Conservation (phyloP, 2,113 vertebrate genomes). For the Lagopus leucura region DNA sequence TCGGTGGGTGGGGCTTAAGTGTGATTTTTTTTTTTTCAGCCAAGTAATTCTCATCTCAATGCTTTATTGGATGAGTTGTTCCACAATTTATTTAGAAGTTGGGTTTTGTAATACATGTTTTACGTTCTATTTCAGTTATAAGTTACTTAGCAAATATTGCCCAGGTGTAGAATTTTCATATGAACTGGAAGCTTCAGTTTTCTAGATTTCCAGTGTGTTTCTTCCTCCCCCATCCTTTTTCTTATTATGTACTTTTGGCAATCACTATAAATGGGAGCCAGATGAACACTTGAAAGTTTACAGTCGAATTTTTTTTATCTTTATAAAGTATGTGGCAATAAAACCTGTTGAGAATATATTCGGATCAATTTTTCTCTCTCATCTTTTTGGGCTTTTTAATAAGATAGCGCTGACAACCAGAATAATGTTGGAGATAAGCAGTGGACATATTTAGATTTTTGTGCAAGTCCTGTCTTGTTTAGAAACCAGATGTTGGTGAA, state of each 20-base stretch:
- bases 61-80: background rate
- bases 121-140: background rate
- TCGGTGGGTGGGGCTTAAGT: background rate
- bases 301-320: conserved; percentile 2
- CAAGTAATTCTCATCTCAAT: background rate
- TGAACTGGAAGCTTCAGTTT: conserved; percentile 2
- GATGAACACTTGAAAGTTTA: conserved; percentile 33
- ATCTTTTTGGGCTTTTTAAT: background rate
- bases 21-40: conserved; percentile 6
- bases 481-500: conserved; percentile 24
- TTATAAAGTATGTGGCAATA: conserved; percentile 3
- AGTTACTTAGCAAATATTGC: background rate
- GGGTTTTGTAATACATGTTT: background rate
- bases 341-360: background rate
- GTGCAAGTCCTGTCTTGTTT: background rate
- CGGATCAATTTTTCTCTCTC: background rate
- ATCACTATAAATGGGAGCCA: conserved; percentile 53
- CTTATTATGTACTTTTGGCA: conserved; percentile 20
- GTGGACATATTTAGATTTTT: background rate
- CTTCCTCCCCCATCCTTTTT: conserved; percentile 11
- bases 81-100: background rate
- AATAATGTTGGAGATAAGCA: background rate
- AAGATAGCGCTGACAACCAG: background rate
- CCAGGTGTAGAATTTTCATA: conserved; percentile 14
- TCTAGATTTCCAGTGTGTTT: conserved; percentile 28